A percentile compares a stretch with the other conserved stretches of the same genome.
These are phyloP conservation scores for Tetanocera ferruginea DNA, from an alignment of 2,888 invertebrate genomes.

Conservation along the genomic window DNA sequence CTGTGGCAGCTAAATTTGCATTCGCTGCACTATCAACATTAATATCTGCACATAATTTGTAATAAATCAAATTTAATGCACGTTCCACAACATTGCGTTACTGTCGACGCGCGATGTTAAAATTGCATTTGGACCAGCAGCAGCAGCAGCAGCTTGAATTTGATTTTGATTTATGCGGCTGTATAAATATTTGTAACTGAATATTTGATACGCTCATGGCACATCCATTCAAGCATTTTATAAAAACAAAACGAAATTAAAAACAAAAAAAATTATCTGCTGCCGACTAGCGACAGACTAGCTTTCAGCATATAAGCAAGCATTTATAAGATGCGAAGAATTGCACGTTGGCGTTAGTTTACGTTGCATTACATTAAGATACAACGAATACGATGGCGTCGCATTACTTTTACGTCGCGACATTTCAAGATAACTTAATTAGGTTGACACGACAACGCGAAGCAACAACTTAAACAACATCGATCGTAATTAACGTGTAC, in stretches of 20 bases:
- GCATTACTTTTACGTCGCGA: background rate
- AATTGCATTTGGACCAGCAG: background rate
- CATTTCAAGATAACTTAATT: conserved; percentile 37
- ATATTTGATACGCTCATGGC: conserved; percentile 14
- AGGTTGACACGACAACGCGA: conserved; percentile 17
- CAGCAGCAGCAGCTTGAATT: background rate
- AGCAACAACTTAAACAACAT: background rate
- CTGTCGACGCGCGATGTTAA: background rate
- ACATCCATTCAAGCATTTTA: conserved; percentile 1
- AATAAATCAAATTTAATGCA: conserved; percentile 47
- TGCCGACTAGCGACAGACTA: too few species aligned
- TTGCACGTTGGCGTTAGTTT: conserved; percentile 11
- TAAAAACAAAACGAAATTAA: background rate
- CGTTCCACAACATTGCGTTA: background rate
- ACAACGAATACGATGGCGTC: background rate
- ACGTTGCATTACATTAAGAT: background rate
- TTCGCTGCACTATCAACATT: conserved; percentile 19
- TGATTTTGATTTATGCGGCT: conserved; percentile 40
- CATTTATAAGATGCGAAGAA: background rate
- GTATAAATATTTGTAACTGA: conserved; percentile 34
- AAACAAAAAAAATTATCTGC: background rate
- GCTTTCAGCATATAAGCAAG: too few species aligned
- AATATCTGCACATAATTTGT: conserved; percentile 44
- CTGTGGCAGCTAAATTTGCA: conserved; percentile 21
- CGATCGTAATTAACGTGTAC: background rate